These are phyloP conservation scores for Ophioninae sp. DNA, from an alignment of 2,888 invertebrate species.

Conservation along the genomic window DNA sequence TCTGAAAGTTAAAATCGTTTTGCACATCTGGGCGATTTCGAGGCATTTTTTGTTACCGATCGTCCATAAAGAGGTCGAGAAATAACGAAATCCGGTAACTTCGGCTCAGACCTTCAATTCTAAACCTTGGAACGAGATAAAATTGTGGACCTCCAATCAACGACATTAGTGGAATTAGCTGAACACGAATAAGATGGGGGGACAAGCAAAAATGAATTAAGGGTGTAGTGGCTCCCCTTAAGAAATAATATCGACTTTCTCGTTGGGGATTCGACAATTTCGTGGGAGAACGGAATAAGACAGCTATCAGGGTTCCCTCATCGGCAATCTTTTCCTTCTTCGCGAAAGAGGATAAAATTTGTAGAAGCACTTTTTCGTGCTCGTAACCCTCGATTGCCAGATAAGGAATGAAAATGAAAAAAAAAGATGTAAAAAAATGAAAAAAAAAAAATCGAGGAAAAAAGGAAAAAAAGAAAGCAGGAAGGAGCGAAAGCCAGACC, in stretches of 20 bases:
- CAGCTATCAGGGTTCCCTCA: constrained; percentile 15
- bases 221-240: not conserved
- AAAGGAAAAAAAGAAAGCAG: no score
- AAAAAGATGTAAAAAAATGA: no score
- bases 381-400: constrained; percentile 27
- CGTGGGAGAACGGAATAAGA: not conserved
- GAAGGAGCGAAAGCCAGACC: constrained; percentile 7
- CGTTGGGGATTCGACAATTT: constrained; percentile 5
- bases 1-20: no score
- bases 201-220: not conserved
- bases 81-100: not conserved
- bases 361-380: constrained; percentile 36
- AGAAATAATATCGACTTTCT: constrained; percentile 3
- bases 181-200: not conserved
- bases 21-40: no score
- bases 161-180: constrained; percentile 3
- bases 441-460: no score
- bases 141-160: not conserved
- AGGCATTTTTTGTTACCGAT: no score
- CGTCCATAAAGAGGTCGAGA: not conserved
- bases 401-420: constrained; percentile 21
- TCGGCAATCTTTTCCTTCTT: constrained; percentile 33
- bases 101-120: not conserved
- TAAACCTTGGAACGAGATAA: not conserved
- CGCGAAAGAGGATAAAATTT: constrained; percentile 46